Percentiles rank a stretch among this genome's conserved stretches.
Conservation (phyloP, 2,113 vertebrate species). For the Pterocles burchelli region DNA sequence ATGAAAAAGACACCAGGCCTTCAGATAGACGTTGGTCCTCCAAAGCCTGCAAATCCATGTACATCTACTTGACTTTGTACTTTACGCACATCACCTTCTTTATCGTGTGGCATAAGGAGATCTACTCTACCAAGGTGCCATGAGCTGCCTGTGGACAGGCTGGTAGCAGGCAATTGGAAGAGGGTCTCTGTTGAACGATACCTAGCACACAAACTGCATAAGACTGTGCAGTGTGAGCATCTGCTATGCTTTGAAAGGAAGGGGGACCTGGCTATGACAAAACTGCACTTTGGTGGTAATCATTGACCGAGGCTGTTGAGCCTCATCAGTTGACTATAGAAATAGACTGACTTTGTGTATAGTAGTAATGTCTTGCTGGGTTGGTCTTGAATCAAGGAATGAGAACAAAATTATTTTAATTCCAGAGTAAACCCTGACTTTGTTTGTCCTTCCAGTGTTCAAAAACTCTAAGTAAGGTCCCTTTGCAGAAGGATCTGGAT, state of each 20-base stretch:
- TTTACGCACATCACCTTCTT: neutral
- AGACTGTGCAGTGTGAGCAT: neutral
- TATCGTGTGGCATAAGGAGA: neutral
- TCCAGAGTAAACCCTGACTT: neutral
- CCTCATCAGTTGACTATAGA: neutral
- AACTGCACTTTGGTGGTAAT: neutral
- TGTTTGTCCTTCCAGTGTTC: neutral
- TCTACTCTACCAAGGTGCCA: neutral
- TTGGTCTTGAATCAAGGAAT: neutral
- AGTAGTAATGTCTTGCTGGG: neutral
- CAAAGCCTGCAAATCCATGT: neutral
- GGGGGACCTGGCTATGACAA: neutral
- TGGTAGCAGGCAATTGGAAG: neutral
- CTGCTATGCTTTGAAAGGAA: neutral
- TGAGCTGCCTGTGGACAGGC: neutral
- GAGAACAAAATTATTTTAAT: neutral
- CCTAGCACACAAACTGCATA: neutral
- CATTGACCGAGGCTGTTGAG: neutral
- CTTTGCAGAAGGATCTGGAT: neutral
- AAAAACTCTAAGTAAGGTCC: neutral
- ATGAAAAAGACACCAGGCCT: neutral
- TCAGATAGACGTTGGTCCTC: neutral
- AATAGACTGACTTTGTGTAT: neutral
- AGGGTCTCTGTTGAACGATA: neutral
- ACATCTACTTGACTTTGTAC: neutral